A percentile compares a stretch with the other conserved stretches of the same genome.
Evolutionary conservation across 1,140 invertebrate genomes (phyloP).

Genomic region (Brachionus manjavacas): DNA sequence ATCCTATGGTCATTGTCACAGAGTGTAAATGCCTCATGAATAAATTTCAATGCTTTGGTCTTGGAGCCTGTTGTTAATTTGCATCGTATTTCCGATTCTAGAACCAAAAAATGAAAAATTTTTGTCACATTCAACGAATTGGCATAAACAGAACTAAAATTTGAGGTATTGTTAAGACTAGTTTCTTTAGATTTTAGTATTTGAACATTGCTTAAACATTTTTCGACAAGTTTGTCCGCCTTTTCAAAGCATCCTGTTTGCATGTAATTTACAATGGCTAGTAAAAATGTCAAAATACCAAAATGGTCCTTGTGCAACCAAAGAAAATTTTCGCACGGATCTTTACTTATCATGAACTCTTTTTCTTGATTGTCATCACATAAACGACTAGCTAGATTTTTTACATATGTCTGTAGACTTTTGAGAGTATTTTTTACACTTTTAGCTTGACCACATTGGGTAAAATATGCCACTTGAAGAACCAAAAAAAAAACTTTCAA

Average conservation of each 20-base stretch:
- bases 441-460: slow-evolving; percentile 38
- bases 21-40: background rate
- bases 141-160: background rate
- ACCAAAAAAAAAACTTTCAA: slow-evolving; percentile 36
- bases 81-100: background rate
- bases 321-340: slow-evolving; percentile 29
- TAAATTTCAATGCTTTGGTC: background rate
- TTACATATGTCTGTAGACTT: slow-evolving; percentile 4
- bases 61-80: background rate
- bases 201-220: background rate
- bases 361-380: background rate
- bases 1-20: background rate
- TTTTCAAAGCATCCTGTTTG: slow-evolving; percentile 25
- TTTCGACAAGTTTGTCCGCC: slow-evolving; percentile 10
- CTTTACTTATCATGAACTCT: background rate
- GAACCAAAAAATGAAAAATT: background rate
- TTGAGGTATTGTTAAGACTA: background rate
- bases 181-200: slow-evolving; percentile 16
- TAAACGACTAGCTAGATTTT: background rate
- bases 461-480: slow-evolving; percentile 25
- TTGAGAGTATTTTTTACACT: slow-evolving; percentile 22
- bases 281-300: slow-evolving; percentile 3
- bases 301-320: slow-evolving; percentile 39
- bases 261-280: background rate
- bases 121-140: background rate